Evolutionary conservation across 2,888 invertebrate species (phyloP), one percentile per base, ranked within the genome.

Genomic region (Phyllotreta cruciferae): DNA sequence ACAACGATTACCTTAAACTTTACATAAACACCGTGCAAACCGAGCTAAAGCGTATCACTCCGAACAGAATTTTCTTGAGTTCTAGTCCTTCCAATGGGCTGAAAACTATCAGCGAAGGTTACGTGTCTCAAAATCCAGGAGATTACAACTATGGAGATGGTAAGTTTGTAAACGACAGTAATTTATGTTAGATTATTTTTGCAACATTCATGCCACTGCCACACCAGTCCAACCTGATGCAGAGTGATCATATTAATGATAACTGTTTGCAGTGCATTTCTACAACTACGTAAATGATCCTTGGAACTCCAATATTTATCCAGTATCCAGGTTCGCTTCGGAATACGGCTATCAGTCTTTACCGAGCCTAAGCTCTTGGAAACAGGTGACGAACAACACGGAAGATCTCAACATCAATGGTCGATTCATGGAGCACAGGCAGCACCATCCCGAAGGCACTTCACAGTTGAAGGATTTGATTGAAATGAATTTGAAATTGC

Each of bases 261-360:
- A 13, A 3, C 41, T 55, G 9, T 24, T 61, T 64, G 41, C 47
- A 90, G 90, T 92, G 6, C 98, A 98, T 78, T 94, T 90, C 78
- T 98, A 99, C 80, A 91, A 94, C 73, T 96, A 97, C 75, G 57
- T 88, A 0, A 81, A 83, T 24, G 90, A 98, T 75, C 87, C 90
- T 58, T 98, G 96, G 95, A 83, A 92, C 73, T 84, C 88, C 53
- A 86, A 85, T 62, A 88, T 86, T 5, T 96, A 90, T 78, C 92
- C 92, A 0, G 85, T 86, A 9, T 88, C 96, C 0, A 85, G 98
- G 73, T 98, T 98, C 80, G 89, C 91, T 3, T 97, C 98, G 0
- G 99, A 99, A 80, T 99, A 95, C 77, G 99, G 99, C 0, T 91
- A 93, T 70, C 98, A 98, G 80, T 92, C 96, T 0, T 83, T 93